Percentiles rank a stretch among this genome's conserved stretches.
Conservation (phyloP, 2,113 vertebrate species). For the Chaenocephalus aceratus region DNA sequence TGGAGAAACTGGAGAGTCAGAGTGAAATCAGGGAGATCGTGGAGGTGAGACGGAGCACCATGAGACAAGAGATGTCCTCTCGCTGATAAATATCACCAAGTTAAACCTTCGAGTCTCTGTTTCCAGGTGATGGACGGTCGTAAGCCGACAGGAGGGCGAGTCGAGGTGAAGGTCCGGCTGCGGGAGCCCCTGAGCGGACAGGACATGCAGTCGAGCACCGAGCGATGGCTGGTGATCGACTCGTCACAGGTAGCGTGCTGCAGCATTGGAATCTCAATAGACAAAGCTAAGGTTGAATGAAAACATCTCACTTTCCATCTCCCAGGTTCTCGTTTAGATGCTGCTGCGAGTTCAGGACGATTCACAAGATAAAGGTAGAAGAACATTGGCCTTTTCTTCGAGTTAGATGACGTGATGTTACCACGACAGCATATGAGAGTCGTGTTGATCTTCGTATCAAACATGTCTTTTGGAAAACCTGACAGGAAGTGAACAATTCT, state of each 20-base stretch:
- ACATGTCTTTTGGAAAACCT: too few species aligned
- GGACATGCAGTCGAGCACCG: constrained; percentile 89
- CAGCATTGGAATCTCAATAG: background rate
- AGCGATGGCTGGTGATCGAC: constrained; percentile 95
- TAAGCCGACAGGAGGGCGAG: constrained; percentile 92
- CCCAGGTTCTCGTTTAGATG: constrained; percentile 61
- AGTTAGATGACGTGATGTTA: too few species aligned
- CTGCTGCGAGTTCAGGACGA: constrained; percentile 21
- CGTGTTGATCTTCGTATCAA: background rate
- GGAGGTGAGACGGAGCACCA: constrained; percentile 82
- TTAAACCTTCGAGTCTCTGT: background rate
- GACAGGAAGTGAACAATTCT: too few species aligned
- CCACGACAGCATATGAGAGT: too few species aligned
- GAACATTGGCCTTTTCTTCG: too few species aligned
- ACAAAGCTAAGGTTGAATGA: background rate
- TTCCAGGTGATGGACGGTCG: constrained; percentile 94
- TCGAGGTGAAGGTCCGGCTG: constrained; percentile 93
- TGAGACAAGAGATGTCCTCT: background rate
- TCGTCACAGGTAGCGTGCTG: constrained; percentile 66
- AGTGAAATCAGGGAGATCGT: constrained; percentile 96
- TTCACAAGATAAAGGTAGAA: constrained; percentile 23
- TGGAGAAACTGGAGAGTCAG: constrained; percentile 92
- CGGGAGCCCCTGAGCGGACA: constrained; percentile 94
- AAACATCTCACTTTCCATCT: background rate
- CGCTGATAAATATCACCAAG: constrained; percentile 46